Percentiles rank a stretch among this genome's conserved stretches.
phyloP scores from a whole-genome alignment of 2,888 invertebrate genomes.

The Rhopalosiphum nymphaeae region DNA sequence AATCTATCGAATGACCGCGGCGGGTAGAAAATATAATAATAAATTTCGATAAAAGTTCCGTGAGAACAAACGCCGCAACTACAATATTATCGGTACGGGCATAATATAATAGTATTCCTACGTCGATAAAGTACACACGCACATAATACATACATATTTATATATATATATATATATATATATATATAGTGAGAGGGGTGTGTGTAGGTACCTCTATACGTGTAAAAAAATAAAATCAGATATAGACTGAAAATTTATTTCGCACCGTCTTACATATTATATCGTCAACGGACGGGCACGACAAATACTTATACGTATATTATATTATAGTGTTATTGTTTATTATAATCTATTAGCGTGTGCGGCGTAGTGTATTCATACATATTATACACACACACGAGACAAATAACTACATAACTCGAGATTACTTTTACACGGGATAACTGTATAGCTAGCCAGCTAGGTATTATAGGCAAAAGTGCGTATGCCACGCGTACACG shows the following conservation, averaged over 20 bases:
- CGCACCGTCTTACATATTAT: not conserved
- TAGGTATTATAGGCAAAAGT: not conserved
- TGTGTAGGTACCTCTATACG: not conserved
- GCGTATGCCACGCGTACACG: not conserved
- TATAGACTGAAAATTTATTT: conserved; percentile 7
- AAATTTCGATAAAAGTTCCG: not conserved
- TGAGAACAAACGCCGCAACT: not conserved
- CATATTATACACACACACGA: not conserved
- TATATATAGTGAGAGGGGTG: not conserved
- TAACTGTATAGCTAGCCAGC: not conserved
- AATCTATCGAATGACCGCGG: not conserved
- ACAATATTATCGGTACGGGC: not conserved
- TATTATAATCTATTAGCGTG: not conserved
- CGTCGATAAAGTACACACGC: not conserved
- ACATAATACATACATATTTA: not conserved
- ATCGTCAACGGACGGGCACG: not conserved
- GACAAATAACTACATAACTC: conserved; percentile 11
- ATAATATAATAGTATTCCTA: not conserved
- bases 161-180: not conserved
- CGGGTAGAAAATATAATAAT: not conserved
- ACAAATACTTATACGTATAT: not conserved
- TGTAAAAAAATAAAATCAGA: conserved; percentile 7
- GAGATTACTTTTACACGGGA: not conserved
- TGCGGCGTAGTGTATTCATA: not conserved
- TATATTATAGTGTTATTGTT: not conserved